Evolutionary conservation across 1,140 invertebrate genomes (phyloP), one percentile per base, ranked within the genome.

Genomic region (Scaptomyza graminum): DNA sequence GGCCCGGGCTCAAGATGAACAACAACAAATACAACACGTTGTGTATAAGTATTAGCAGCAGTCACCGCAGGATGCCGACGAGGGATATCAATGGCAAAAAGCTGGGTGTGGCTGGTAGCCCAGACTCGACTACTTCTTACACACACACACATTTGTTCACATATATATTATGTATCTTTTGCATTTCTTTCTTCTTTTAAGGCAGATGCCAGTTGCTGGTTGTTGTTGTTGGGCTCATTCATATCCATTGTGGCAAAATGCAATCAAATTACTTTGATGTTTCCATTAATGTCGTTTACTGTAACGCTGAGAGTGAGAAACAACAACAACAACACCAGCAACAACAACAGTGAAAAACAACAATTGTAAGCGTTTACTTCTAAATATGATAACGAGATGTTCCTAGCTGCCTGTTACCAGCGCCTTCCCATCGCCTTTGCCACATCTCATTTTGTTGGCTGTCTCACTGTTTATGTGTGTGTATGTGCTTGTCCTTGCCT

Each of bases 221-320:
- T 46, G 56, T 66, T 55, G 12, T 41, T n/a, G 55, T 43, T 59
- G 44, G 64, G 51, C 76, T 80, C 78, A 78, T 85, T 85, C 77
- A 74, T 78, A 87, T 85, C 82, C 82, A 85, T 85, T 85, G 82
- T 74, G 75, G 65, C 70, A 73, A 87, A 87, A 87, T 88, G 83
- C 83, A 87, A 87, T 87, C 83, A 87, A 87, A 87, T 87, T 87
- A 87, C 83, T 88, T 87, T 87, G 83, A 87, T 87, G 83, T 88
- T 88, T 87, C 83, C 83, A 88, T 88, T 87, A 87, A 87, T 88
- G 83, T 88, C 83, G 76, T 88, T 87, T 87, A 76, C 72, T 83
- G 83, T 82, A 87, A 87, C 82, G 78, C 74, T 63, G 78, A 78
- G 60, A 59, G 62, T 41, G 55, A 8, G 11, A 12, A 37, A 31